Base-by-base conservation (phyloP, 2,113 vertebrate species). In the Chinchilla lanigera region DNA sequence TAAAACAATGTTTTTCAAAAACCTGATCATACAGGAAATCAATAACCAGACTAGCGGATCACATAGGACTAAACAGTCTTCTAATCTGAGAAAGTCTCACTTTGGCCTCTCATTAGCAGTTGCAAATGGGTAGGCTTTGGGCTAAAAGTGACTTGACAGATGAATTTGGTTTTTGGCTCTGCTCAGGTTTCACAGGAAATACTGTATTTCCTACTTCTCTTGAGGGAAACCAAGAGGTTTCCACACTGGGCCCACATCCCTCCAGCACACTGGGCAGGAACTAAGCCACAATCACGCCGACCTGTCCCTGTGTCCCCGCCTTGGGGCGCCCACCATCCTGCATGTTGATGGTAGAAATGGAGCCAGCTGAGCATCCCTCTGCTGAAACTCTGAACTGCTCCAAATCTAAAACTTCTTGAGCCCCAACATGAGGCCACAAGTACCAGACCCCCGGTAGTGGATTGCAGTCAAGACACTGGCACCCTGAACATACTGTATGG, bases 1-100 rank as follows among this genome's bases (percentile, higher is more conserved):
- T 67, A 77, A 95, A 63, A 16, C 24, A 82, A n/a, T 90, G 11
- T 35, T 69, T 91, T 93, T 77, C 28, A 4, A 47, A 93, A 96
- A 10, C 22, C 56, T 73, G 47, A 33, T 58, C 1, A 11, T 58
- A 47, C 58, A n/a, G 24, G 17, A 78, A 86, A 86, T 17, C 47
- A 75, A 13, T 82, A 82, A 63, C n/a, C 52, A 56, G 28, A 52
- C 61, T n/a, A 33, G 71, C n/a, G 63, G 69, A 65, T 41, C 60
- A 54, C 71, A 80, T 52, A 73, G 35, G 35, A 73, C 61, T 44
- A 0, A 58, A 16, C 16, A 30, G 12, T 50, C 50, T 44, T 65
- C 20, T 50, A 60, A 28, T 44, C 28, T 54, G 4, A 35, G 65
- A 38, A 85, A 38, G 50, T 81, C 84, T 83, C 71, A 47, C 8